Evolutionary conservation across 2,797 vertebrate species (phyloP).

Genomic region (Acanthis flammea): DNA sequence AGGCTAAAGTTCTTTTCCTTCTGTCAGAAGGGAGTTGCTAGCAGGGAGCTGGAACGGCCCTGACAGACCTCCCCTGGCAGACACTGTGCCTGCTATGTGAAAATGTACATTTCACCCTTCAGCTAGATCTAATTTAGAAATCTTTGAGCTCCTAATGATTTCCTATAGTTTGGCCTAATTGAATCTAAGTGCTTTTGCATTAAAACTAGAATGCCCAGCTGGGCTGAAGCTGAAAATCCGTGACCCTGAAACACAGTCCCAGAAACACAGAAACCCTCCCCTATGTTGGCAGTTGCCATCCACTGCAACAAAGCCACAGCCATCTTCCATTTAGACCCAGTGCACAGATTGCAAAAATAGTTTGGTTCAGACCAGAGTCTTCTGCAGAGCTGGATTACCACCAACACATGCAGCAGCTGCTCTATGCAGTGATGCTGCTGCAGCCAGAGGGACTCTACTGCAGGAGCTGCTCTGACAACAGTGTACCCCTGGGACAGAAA

Average conservation of each 20-base stretch:
- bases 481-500: not conserved
- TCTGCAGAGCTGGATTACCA: not conserved
- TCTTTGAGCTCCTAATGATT: conserved; percentile 41
- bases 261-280: not conserved
- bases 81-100: not conserved
- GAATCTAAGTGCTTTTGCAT: conserved; percentile 13
- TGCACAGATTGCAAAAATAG: not conserved
- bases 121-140: conserved; percentile 55
- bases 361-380: not conserved
- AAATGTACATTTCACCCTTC: conserved; percentile 19
- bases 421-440: not conserved
- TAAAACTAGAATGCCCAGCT: not conserved
- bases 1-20: not conserved
- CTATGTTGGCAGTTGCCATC: not conserved
- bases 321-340: not conserved
- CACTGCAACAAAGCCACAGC: not conserved
- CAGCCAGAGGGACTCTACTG: not conserved
- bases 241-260: not conserved
- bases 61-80: not conserved
- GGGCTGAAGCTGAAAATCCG: not conserved
- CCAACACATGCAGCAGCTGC: not conserved
- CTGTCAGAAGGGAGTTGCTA: conserved; percentile 4
- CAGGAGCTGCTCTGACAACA: not conserved
- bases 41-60: not conserved
- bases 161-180: conserved; percentile 51